These are phyloP conservation scores for Drosophila sechellia DNA, from an alignment of 1,140 invertebrate species.

Conservation along the genomic window DNA sequence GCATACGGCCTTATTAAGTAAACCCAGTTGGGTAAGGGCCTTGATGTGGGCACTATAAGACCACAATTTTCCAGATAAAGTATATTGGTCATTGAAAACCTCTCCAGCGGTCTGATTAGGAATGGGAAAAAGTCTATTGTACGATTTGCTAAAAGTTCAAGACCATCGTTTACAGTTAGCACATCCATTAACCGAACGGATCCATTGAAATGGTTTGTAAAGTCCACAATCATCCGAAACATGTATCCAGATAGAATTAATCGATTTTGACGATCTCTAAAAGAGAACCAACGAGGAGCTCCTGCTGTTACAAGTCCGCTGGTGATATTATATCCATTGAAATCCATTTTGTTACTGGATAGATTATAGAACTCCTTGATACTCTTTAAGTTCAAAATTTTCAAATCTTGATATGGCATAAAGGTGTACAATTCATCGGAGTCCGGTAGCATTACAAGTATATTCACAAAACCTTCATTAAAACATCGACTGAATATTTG, in stretches of 20 bases:
- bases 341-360: slow-evolving; percentile 22
- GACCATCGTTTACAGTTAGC: slow-evolving; percentile 19
- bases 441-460: slow-evolving; percentile 30
- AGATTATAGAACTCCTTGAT: slow-evolving; percentile 28
- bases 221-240: slow-evolving; percentile 53
- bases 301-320: slow-evolving; percentile 42
- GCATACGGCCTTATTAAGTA: slow-evolving; percentile 45
- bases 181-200: slow-evolving; percentile 7
- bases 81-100: slow-evolving; percentile 46
- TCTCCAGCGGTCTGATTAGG: slow-evolving; percentile 32
- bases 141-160: slow-evolving; percentile 31
- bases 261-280: slow-evolving; percentile 30
- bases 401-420: slow-evolving; percentile 42
- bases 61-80: slow-evolving; percentile 57
- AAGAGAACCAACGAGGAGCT: slow-evolving; percentile 56
- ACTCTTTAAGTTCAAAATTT: slow-evolving; percentile 12
- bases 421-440: slow-evolving; percentile 30
- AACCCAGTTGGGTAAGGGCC: slow-evolving; percentile 37
- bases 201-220: slow-evolving; percentile 57
- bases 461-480: slow-evolving; percentile 49
- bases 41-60: slow-evolving; percentile 48
- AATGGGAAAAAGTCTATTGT: slow-evolving; percentile 58
- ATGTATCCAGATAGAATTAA: slow-evolving; percentile 59
- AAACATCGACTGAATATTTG: slow-evolving; percentile 48
- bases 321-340: slow-evolving; percentile 50